phyloP scores from a whole-genome alignment of 1,140 invertebrate genomes.

The Thaumetopoea pityocampa region DNA sequence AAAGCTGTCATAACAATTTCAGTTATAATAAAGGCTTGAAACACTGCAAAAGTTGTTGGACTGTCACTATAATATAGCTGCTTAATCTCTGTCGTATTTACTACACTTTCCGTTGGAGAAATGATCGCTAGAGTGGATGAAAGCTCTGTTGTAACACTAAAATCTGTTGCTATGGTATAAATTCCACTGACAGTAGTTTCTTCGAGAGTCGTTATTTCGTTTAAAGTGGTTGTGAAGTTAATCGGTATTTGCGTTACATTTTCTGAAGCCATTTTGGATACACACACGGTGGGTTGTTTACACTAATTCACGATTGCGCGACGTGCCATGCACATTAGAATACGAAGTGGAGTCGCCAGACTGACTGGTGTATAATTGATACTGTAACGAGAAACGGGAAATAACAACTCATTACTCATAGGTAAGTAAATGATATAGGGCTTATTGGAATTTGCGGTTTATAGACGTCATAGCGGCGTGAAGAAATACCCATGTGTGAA shows the following conservation, averaged over 20 bases:
- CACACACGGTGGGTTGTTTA: constrained; percentile 1
- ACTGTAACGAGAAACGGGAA: constrained; percentile 38
- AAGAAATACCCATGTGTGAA: constrained; percentile 23
- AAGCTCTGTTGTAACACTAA: neutral
- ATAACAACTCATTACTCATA: constrained; percentile 42
- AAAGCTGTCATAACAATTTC: constrained; percentile 57
- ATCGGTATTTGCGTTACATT: constrained; percentile 5
- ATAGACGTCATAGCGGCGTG: constrained; percentile 35
- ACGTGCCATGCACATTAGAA: constrained; percentile 1
- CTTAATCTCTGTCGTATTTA: constrained; percentile 4
- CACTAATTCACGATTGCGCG: constrained; percentile 3
- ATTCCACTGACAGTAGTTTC: constrained; percentile 12
- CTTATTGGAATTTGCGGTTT: constrained; percentile 42
- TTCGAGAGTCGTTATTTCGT: constrained; percentile 1
- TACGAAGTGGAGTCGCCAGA: constrained; percentile 2
- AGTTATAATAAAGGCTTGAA: constrained; percentile 42
- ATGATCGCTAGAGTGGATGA: neutral
- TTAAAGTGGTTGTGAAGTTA: neutral
- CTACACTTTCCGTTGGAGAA: constrained; percentile 8
- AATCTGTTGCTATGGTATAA: too few relatives aligned
- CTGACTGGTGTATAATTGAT: constrained; percentile 15
- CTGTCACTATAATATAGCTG: constrained; percentile 17
- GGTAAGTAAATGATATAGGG: constrained; percentile 23
- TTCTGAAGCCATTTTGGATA: constrained; percentile 19
- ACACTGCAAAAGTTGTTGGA: constrained; percentile 23